Evolutionary conservation across 2,797 vertebrate species (phyloP).

Genomic region (Neomorphus geoffroyi): DNA sequence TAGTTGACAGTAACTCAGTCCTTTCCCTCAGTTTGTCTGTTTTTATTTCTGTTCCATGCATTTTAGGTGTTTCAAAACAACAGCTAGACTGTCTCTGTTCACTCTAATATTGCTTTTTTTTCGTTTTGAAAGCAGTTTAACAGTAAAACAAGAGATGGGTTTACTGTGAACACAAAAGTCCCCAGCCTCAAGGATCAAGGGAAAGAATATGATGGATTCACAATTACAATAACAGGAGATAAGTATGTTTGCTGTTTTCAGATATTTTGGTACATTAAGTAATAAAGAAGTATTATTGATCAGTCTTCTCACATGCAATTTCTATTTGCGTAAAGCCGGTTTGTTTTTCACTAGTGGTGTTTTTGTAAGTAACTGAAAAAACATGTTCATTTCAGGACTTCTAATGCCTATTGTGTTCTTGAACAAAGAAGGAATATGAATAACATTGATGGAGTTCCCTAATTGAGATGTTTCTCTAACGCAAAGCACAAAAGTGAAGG

Average conservation of each 20-base stretch:
- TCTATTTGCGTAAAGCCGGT: neutral
- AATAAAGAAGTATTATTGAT: neutral
- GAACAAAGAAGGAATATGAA: neutral
- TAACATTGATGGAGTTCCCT: neutral
- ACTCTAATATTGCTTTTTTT: conserved; percentile 39
- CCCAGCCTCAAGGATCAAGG: conserved; percentile 91
- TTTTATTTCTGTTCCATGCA: neutral
- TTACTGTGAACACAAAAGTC: conserved; percentile 98
- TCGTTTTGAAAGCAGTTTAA: conserved; percentile 92
- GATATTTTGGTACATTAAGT: neutral
- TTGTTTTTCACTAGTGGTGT: neutral
- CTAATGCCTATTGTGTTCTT: neutral
- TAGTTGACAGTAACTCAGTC: neutral
- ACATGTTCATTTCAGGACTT: neutral
- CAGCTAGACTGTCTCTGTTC: neutral
- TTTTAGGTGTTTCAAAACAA: neutral
- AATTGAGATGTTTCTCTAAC: neutral
- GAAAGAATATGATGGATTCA: conserved; percentile 95
- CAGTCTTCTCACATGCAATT: neutral
- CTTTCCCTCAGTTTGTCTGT: neutral
- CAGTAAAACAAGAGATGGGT: conserved; percentile 98
- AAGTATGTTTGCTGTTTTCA: conserved; percentile 77
- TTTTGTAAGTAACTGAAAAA: neutral
- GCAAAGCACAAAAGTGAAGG: neutral
- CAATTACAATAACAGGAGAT: conserved; percentile 97